Evolutionary conservation across 2,888 invertebrate genomes (phyloP).

Genomic region (Galerucella nymphaeae): DNA sequence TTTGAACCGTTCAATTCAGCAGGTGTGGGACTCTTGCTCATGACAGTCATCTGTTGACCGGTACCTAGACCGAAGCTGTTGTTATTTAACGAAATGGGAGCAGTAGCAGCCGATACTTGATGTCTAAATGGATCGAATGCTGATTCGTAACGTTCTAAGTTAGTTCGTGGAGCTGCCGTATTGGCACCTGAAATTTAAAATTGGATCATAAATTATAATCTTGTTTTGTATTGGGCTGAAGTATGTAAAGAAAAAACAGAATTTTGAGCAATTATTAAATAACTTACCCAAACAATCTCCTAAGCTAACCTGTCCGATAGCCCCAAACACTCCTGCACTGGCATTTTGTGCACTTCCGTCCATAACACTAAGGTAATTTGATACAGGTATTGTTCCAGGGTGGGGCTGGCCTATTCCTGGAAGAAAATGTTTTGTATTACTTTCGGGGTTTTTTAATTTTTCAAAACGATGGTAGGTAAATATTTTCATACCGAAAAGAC

Average conservation of each 20-base stretch:
- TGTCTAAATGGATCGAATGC: conserved; percentile 81
- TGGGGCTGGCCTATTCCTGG: conserved; percentile 65
- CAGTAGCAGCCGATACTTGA: conserved; percentile 77
- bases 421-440: conserved; percentile 19
- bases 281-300: conserved; percentile 64
- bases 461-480: no score
- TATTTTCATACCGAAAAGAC: no score
- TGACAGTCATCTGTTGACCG: conserved; percentile 77
- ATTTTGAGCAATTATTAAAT: background rate
- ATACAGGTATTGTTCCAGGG: conserved; percentile 64
- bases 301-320: conserved; percentile 82
- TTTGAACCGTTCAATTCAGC: conserved; percentile 77
- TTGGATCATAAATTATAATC: no score
- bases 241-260: background rate
- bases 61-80: conserved; percentile 90
- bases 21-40: conserved; percentile 86
- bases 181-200: conserved; percentile 67
- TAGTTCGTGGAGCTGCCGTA: conserved; percentile 74
- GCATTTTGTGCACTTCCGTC: conserved; percentile 66
- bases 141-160: conserved; percentile 77
- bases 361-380: conserved; percentile 69
- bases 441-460: no score
- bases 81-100: conserved; percentile 84
- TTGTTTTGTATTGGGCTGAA: no score
- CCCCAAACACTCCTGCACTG: conserved; percentile 78